phyloP scores from a whole-genome alignment of 2,797 vertebrate species.

The Yasuhikotakia modesta region DNA sequence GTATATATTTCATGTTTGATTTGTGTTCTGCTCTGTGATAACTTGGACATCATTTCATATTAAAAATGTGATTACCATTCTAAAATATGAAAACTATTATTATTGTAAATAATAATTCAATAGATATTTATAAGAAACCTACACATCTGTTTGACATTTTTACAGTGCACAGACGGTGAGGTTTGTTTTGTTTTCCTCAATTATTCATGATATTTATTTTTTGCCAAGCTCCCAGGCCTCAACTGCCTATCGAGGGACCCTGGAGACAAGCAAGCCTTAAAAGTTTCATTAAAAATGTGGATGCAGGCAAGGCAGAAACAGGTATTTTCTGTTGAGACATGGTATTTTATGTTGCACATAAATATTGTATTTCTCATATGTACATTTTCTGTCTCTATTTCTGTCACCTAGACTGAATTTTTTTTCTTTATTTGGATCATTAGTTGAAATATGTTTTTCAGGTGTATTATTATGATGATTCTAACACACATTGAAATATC shows the following conservation, averaged over 20 bases:
- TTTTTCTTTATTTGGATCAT: neutral
- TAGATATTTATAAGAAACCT: neutral
- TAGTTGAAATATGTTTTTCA: neutral
- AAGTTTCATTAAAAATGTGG: slow-evolving; percentile 76
- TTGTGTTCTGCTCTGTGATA: neutral
- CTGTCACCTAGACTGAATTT: neutral
- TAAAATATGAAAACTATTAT: neutral
- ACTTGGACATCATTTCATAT: too few relatives aligned
- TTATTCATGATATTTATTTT: slow-evolving; percentile 19
- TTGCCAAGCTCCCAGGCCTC: slow-evolving; percentile 71
- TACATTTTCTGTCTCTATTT: neutral
- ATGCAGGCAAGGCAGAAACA: slow-evolving; percentile 73
- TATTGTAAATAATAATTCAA: neutral
- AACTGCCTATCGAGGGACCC: slow-evolving; percentile 78
- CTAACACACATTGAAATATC: neutral
- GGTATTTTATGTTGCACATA: neutral
- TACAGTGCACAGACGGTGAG: neutral
- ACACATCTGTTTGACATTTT: neutral
- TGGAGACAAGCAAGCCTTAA: slow-evolving; percentile 79
- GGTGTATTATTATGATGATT: neutral
- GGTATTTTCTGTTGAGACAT: slow-evolving; percentile 58
- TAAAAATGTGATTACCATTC: neutral
- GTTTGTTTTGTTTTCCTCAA: slow-evolving; percentile 23
- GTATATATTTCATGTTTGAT: neutral
- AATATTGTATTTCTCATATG: neutral